phyloP scores from a whole-genome alignment of 2,888 invertebrate genomes.

The Melieria omissa region DNA sequence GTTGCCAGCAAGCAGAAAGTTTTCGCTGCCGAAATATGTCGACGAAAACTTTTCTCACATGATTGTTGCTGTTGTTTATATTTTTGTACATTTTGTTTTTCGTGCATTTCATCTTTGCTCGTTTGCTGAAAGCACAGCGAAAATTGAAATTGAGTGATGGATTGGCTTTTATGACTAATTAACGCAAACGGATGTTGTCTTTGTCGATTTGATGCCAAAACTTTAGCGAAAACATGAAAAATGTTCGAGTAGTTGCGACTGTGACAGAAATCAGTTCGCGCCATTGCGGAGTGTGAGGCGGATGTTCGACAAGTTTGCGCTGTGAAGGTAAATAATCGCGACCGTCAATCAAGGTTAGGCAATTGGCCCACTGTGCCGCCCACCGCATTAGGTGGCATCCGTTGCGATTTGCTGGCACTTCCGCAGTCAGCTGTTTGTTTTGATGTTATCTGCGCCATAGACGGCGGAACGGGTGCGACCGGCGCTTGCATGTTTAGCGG shows the following conservation, averaged over 20 bases:
- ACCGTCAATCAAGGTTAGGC: no score
- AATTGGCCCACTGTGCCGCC: no score
- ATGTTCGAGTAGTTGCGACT: no score
- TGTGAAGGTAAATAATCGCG: no score
- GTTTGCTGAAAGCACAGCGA: conserved; percentile 3
- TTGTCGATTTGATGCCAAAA: conserved; percentile 24
- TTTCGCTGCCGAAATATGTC: no score
- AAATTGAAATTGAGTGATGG: conserved; percentile 39
- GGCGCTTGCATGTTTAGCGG: conserved; percentile 26
- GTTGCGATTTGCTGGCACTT: no score
- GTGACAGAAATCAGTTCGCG: no score
- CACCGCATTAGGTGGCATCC: no score
- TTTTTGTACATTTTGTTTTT: not conserved
- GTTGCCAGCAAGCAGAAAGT: no score
- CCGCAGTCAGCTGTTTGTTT: conserved; percentile 15
- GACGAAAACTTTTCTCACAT: no score
- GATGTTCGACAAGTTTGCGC: no score
- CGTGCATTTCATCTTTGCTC: not conserved
- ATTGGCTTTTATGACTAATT: conserved; percentile 39
- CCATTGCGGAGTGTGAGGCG: no score
- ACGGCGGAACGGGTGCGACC: not conserved
- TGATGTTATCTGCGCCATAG: conserved; percentile 24
- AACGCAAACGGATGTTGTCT: conserved; percentile 32
- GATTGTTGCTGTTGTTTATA: not conserved
- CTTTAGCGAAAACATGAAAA: not conserved